phyloP scores from a whole-genome alignment of 2,113 vertebrate species.

The Rhagologus leucostigma region DNA sequence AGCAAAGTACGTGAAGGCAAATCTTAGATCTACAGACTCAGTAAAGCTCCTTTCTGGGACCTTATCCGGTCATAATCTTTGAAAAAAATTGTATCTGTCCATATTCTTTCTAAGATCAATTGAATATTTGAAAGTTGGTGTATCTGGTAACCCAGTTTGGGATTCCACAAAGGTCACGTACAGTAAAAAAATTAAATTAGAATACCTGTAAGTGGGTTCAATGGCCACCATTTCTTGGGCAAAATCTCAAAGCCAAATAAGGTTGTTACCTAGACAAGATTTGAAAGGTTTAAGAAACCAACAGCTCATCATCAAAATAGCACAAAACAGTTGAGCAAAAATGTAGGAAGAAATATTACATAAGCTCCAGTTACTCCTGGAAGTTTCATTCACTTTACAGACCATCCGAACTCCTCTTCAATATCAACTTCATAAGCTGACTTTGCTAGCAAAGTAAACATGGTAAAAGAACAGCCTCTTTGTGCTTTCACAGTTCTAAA shows the following conservation, averaged over 20 bases:
- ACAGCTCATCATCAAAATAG: neutral
- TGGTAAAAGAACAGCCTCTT: neutral
- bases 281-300: neutral
- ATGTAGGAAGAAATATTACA: neutral
- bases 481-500: neutral
- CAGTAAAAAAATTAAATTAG: neutral
- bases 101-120: neutral
- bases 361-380: neutral
- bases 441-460: neutral
- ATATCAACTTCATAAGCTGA: neutral
- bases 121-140: neutral
- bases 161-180: neutral
- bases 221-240: neutral
- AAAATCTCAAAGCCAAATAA: neutral
- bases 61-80: neutral
- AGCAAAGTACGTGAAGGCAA: neutral
- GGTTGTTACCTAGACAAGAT: neutral
- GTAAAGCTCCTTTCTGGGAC: neutral
- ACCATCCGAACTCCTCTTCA: slow-evolving; percentile 6
- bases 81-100: neutral
- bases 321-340: neutral
- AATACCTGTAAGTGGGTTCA: neutral
- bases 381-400: slow-evolving; percentile 7
- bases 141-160: neutral
- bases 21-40: neutral